Conservation (phyloP, 2,888 invertebrate genomes). For the Lysandra bellargus region DNA sequence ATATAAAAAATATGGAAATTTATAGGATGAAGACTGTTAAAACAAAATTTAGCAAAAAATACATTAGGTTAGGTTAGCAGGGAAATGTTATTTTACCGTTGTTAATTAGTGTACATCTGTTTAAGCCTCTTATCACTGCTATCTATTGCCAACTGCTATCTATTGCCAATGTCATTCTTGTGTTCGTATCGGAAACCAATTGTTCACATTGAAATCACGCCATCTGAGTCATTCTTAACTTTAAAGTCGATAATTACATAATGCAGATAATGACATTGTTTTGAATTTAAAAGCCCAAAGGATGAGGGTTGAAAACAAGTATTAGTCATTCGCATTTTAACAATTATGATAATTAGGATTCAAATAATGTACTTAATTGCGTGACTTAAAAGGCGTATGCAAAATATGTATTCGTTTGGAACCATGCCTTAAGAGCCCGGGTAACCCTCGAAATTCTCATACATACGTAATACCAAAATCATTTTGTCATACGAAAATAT, state of each 20-base stretch:
- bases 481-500: no score
- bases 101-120: background rate
- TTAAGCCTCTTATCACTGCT: background rate
- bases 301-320: background rate
- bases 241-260: background rate
- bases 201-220: slow-evolving; percentile 4
- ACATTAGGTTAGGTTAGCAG: background rate
- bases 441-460: no score
- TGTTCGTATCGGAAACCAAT: background rate
- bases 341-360: background rate
- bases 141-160: background rate
- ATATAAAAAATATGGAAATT: no score
- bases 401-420: background rate
- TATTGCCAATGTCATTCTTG: background rate
- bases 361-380: background rate
- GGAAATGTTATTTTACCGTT: background rate
- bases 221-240: slow-evolving; percentile 9
- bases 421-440: no score
- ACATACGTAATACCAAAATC: no score
- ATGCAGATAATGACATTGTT: background rate
- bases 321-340: background rate
- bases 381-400: background rate
- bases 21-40: background rate
- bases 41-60: background rate
- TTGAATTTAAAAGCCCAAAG: background rate